phyloP scores from a whole-genome alignment of 1,140 invertebrate species.

The Phortica variegata region DNA sequence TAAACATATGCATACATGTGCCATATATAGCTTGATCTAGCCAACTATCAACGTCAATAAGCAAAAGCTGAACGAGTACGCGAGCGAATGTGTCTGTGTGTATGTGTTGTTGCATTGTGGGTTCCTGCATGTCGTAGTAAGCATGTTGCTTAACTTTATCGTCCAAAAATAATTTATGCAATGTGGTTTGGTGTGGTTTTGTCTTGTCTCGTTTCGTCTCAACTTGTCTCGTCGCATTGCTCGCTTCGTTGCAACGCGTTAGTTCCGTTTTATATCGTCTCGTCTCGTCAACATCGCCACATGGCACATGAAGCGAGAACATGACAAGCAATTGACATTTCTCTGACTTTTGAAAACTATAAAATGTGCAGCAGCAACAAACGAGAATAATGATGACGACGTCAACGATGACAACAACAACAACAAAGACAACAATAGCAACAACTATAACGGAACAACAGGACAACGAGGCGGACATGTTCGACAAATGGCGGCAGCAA shows the following conservation, averaged over 20 bases:
- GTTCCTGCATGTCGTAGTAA: too few relatives aligned
- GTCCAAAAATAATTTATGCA: slow-evolving; percentile 53
- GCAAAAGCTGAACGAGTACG: too few relatives aligned
- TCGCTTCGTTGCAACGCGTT: too few relatives aligned
- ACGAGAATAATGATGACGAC: slow-evolving; percentile 14
- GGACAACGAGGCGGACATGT: slow-evolving; percentile 5
- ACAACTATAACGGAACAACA: not conserved
- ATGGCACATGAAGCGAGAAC: slow-evolving; percentile 6
- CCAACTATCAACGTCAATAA: too few relatives aligned
- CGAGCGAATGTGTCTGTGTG: too few relatives aligned
- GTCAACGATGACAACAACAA: slow-evolving; percentile 10
- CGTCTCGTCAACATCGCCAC: too few relatives aligned
- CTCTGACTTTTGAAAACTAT: slow-evolving; percentile 54
- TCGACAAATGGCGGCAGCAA: slow-evolving; percentile 11
- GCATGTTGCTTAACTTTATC: slow-evolving; percentile 45
- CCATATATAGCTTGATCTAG: too few relatives aligned
- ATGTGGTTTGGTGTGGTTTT: slow-evolving; percentile 35
- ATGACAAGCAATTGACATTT: slow-evolving; percentile 51
- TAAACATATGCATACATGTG: too few relatives aligned
- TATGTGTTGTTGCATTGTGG: too few relatives aligned
- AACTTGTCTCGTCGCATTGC: too few relatives aligned
- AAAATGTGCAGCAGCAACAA: slow-evolving; percentile 41
- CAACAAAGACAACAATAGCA: not conserved
- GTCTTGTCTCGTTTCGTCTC: too few relatives aligned
- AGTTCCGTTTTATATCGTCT: too few relatives aligned